Conservation (phyloP, 2,888 invertebrate genomes). For the Argyra leucocephala region DNA sequence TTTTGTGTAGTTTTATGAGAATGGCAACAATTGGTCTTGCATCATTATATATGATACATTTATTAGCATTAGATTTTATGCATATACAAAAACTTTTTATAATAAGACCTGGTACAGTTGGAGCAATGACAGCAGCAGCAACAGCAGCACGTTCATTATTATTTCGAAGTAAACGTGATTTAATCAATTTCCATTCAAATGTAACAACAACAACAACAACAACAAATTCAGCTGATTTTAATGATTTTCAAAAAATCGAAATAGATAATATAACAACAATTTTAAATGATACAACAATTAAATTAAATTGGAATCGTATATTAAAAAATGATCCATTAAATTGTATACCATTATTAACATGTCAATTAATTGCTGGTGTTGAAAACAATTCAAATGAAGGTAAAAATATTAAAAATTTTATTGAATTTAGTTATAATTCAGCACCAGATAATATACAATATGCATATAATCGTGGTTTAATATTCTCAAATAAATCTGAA, state of each 20-base stretch:
- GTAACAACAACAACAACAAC: background rate
- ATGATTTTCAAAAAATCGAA: conserved; percentile 9
- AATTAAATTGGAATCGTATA: conserved; percentile 38
- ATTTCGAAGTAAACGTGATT: conserved; percentile 32
- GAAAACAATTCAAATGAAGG: conserved; percentile 35
- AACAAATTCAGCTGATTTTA: conserved; percentile 13
- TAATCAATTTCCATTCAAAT: conserved; percentile 17
- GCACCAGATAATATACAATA: conserved; percentile 36
- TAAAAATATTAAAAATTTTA: conserved; percentile 31
- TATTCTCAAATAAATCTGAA: conserved; percentile 29
- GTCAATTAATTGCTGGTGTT: conserved; percentile 39
- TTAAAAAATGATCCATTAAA: conserved; percentile 38
- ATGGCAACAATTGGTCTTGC: conserved; percentile 43
- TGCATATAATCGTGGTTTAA: conserved; percentile 37
- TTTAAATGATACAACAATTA: background rate
- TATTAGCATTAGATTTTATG: conserved; percentile 45
- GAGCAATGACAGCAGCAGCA: conserved; percentile 20
- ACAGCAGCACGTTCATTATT: conserved; percentile 29
- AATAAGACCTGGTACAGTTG: no score
- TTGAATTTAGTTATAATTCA: conserved; percentile 33
- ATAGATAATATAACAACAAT: conserved; percentile 16
- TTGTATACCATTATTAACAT: conserved; percentile 40
- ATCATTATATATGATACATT: conserved; percentile 45
- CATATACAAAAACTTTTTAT: conserved; percentile 40
- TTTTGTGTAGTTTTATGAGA: conserved; percentile 31